Conservation (phyloP, 2,888 invertebrate species). For the Trichopoda pennipes region DNA sequence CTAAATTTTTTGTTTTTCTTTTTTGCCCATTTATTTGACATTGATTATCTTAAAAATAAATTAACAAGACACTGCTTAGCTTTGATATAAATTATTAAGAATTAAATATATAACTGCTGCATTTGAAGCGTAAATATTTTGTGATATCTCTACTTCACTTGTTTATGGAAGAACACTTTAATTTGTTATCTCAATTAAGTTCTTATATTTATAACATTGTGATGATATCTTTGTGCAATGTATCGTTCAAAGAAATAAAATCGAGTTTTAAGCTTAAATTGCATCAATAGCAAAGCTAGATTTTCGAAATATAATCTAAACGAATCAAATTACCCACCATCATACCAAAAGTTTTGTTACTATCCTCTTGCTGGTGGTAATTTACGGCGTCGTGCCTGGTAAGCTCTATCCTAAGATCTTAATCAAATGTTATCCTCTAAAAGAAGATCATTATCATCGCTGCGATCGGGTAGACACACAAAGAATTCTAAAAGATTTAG, state of each 20-base stretch:
- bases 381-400: slow-evolving; percentile 74
- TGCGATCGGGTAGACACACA: slow-evolving; percentile 90
- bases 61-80: slow-evolving; percentile 44
- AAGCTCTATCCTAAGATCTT: slow-evolving; percentile 77
- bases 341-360: slow-evolving; percentile 59
- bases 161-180: not conserved
- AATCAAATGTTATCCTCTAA: slow-evolving; percentile 84
- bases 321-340: slow-evolving; percentile 8
- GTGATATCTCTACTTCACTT: not conserved
- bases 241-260: not conserved
- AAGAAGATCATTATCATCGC: slow-evolving; percentile 87
- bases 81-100: slow-evolving; percentile 22
- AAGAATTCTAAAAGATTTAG: slow-evolving; percentile 95
- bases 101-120: slow-evolving; percentile 10
- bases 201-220: not conserved
- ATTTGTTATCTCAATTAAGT: not conserved
- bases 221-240: slow-evolving; percentile 46
- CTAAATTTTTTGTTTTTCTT: too few species aligned
- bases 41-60: slow-evolving; percentile 19
- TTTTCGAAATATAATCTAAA: slow-evolving; percentile 6
- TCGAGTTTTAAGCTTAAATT: slow-evolving; percentile 34
- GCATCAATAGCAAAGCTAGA: slow-evolving; percentile 22
- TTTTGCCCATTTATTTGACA: not conserved
- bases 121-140: slow-evolving; percentile 1
- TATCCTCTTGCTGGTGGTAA: slow-evolving; percentile 74